Conservation (phyloP, 2,888 invertebrate genomes). For the Stictocephala bisonia region DNA sequence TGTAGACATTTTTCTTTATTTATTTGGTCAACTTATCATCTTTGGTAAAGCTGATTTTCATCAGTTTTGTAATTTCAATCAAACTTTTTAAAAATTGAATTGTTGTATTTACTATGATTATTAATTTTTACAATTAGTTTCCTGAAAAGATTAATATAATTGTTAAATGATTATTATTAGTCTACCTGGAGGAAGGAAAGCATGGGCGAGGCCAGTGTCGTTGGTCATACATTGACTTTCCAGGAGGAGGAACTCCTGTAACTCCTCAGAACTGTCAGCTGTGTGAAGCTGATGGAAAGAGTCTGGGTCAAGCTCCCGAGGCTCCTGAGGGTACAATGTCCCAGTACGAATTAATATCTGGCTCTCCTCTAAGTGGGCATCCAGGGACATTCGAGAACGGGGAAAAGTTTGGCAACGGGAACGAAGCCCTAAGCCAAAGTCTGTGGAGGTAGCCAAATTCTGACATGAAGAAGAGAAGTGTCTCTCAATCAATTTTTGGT, state of each 20-base stretch:
- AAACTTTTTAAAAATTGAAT: no score
- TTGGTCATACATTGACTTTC: constrained; percentile 71
- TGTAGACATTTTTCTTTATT: no score
- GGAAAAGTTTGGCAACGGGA: constrained; percentile 67
- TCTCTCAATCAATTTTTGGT: constrained; percentile 61
- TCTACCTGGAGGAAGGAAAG: constrained; percentile 59
- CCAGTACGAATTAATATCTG: constrained; percentile 59
- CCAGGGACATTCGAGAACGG: constrained; percentile 62
- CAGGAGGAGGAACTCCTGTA: constrained; percentile 71
- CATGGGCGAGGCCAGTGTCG: constrained; percentile 67
- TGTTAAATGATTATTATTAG: no score
- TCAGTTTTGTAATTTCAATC: no score
- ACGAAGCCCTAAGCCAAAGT: constrained; percentile 17
- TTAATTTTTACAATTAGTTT: no score
- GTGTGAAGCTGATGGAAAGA: constrained; percentile 70
- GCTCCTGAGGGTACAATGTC: constrained; percentile 69
- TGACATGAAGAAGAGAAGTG: constrained; percentile 55
- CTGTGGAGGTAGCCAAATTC: constrained; percentile 40
- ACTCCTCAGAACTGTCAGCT: constrained; percentile 71
- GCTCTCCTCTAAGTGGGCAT: constrained; percentile 56
- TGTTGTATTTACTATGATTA: no score
- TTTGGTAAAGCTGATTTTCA: no score
- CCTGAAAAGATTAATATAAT: no score
- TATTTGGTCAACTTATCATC: no score
- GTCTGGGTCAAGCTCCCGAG: constrained; percentile 70